These are phyloP conservation scores for Griposia aprilina DNA, from an alignment of 2,888 invertebrate species.

Conservation along the genomic window DNA sequence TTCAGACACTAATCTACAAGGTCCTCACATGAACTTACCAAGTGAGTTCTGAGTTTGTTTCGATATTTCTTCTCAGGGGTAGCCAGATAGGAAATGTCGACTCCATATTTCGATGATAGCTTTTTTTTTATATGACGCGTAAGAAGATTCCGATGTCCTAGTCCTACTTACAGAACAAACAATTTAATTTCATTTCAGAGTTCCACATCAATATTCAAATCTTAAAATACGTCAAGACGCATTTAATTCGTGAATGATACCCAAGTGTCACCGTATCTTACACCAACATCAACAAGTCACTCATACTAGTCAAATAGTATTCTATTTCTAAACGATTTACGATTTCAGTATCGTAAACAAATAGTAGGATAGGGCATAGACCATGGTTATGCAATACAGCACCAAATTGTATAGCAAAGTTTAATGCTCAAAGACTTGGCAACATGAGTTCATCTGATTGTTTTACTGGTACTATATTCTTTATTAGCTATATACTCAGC, in stretches of 20 bases:
- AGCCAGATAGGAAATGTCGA: background rate
- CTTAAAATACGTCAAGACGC: constrained; percentile 19
- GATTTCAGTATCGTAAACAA: constrained; percentile 50
- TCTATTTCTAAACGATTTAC: constrained; percentile 47
- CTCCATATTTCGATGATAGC: too few relatives aligned
- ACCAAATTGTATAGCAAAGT: constrained; percentile 64
- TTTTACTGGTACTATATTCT: constrained; percentile 71
- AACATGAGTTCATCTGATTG: constrained; percentile 70
- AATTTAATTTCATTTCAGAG: background rate
- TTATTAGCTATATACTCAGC: constrained; percentile 66
- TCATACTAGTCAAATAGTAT: constrained; percentile 20
- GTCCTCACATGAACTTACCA: background rate
- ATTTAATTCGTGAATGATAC: constrained; percentile 38
- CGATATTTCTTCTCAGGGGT: background rate
- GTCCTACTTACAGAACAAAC: background rate
- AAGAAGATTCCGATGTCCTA: background rate
- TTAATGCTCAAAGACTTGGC: constrained; percentile 76
- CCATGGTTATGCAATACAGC: constrained; percentile 50
- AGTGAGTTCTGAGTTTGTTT: background rate
- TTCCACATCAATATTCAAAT: constrained; percentile 12
- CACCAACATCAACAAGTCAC: constrained; percentile 25
- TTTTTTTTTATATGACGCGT: too few relatives aligned
- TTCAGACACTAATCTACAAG: background rate
- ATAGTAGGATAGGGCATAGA: constrained; percentile 33
- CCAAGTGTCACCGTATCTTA: constrained; percentile 39